Conservation (phyloP, 35 echinoderm and acorn worm genomes). For the Heliocidaris erythrogramma region DNA sequence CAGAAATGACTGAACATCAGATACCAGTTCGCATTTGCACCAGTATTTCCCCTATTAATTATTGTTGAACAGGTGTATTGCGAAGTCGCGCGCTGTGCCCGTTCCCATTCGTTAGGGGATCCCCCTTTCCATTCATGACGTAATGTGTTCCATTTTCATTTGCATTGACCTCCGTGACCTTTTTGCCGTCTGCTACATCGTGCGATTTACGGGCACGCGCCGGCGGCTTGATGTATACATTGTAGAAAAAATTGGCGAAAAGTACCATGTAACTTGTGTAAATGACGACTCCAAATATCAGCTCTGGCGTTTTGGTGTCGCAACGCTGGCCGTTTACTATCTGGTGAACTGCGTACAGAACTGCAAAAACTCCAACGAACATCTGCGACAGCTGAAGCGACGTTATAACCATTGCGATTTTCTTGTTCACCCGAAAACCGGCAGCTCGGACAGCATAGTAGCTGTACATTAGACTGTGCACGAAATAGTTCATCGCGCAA, state of each 20-base stretch:
- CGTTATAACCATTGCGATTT: constrained; percentile 77
- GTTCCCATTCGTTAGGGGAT: neutral
- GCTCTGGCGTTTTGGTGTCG: constrained; percentile 37
- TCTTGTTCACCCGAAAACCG: constrained; percentile 60
- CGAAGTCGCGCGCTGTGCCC: neutral
- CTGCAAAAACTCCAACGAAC: constrained; percentile 81
- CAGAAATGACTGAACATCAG: too few species aligned
- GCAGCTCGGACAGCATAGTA: constrained; percentile 82
- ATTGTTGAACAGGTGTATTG: neutral
- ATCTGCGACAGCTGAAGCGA: constrained; percentile 86
- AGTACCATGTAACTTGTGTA: constrained; percentile 91
- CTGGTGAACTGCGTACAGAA: constrained; percentile 54
- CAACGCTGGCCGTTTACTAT: constrained; percentile 50
- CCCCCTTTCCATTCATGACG: neutral
- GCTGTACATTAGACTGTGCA: constrained; percentile 90
- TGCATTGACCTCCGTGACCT: constrained; percentile 24
- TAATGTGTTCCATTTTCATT: neutral
- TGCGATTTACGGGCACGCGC: constrained; percentile 32
- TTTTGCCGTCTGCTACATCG: constrained; percentile 28
- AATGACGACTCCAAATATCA: constrained; percentile 64
- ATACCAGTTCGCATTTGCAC: too few species aligned
- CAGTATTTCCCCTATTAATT: neutral
- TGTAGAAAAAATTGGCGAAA: constrained; percentile 89
- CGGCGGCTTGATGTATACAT: constrained; percentile 57
- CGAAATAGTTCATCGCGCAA: constrained; percentile 81